Percentiles rank a stretch among this genome's conserved stretches.
Conservation (phyloP, 2,113 vertebrate species). For the Brienomyrus longianalis region DNA sequence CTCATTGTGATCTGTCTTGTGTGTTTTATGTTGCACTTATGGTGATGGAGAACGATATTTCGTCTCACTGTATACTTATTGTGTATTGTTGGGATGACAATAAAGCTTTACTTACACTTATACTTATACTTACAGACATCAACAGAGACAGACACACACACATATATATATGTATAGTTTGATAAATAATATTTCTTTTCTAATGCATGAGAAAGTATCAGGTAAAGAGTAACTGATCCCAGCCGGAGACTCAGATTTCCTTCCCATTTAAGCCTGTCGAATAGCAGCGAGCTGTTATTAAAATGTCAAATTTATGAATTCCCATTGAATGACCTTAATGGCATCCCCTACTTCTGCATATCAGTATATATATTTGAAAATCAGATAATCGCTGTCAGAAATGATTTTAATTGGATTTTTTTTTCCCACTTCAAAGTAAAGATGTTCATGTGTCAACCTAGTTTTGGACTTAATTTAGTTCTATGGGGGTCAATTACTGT, state of each 20-base stretch:
- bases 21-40: background rate
- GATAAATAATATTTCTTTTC: background rate
- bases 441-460: slow-evolving; percentile 17
- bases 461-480: slow-evolving; percentile 24
- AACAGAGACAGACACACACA: too few species aligned
- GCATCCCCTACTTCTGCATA: background rate
- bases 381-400: background rate
- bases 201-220: background rate
- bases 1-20: too few species aligned
- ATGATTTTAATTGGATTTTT: background rate
- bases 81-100: too few species aligned
- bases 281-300: background rate
- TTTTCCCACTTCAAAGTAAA: background rate
- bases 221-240: background rate
- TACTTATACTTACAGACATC: too few species aligned
- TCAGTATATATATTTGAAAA: background rate
- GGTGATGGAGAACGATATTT: too few species aligned
- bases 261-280: background rate
- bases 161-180: background rate
- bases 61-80: too few species aligned
- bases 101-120: too few species aligned
- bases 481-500: slow-evolving; percentile 20
- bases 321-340: background rate
- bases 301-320: background rate
- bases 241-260: background rate